Base-by-base conservation (phyloP, 2,797 vertebrate species). In the Oceanodroma leucorhoa region DNA sequence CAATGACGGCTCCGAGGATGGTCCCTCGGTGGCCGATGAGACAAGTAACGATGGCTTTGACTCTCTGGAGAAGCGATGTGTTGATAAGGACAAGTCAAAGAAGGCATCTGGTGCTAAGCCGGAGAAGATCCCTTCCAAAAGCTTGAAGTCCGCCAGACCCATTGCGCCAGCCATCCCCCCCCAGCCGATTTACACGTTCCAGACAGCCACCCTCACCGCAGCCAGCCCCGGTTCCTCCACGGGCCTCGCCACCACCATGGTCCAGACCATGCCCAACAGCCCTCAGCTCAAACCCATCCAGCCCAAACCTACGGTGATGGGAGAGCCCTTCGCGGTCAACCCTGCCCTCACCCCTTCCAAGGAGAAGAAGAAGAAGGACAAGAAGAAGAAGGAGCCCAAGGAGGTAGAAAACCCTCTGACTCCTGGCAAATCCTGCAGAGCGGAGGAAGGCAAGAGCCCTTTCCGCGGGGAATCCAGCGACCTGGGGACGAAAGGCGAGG, bases 351-450 rank as follows among this genome's bases (percentile, higher is more conserved):
- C 98, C 58, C 98, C 98, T 94, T 98, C 99, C 92, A 99, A 99
- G 98, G 99, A 99, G 96, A 99, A 99, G 97, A 99, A 99, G 94
- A 99, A 99, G 96, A 99, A 99, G 92, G 99, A 99, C 87, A 99
- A 99, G 97, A 99, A 99, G 98, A 99, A 99, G 96, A 99, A 99
- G 79, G 98, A 98, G 14, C 96, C 98, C 23, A 99, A 99, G 95
- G 99, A 99, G 58, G 98, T 97, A 6, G 99, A 99, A 96, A 99
- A 98, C 79, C 99, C 99, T 54, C 98, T 99, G 94, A 98, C 98
- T 80, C 97, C 98, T 0, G 98, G 98, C 78, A 99, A 99, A 96
- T 98, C 97, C n/a, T 98, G 98, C 38, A 99, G 99, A 93, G 93
- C 97, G 0, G 99, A 99, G 89, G 99, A 99, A 93, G 99, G 98